Evolutionary conservation across 2,797 vertebrate species (phyloP).

Genomic region (Carapus acus): DNA sequence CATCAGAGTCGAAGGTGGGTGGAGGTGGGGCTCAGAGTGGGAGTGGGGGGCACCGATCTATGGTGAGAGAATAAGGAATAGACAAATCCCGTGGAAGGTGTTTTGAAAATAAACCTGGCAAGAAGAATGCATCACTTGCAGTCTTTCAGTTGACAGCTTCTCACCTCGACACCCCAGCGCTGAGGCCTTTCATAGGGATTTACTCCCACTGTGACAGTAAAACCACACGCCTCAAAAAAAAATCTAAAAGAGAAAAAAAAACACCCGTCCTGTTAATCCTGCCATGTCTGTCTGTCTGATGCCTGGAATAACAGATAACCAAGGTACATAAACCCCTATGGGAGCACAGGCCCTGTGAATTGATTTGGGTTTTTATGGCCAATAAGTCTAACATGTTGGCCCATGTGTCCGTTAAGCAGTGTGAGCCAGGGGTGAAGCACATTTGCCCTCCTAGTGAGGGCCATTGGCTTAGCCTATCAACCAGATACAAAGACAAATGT

Average conservation of each 20-base stretch:
- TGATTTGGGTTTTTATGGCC: constrained; percentile 52
- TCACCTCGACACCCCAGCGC: not conserved
- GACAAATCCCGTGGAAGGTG: constrained; percentile 23
- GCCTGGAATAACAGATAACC: not conserved
- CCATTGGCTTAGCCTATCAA: constrained; percentile 51
- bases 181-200: not conserved
- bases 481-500: not conserved
- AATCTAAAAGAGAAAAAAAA: too few relatives aligned
- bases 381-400: constrained; percentile 34
- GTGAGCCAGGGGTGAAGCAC: constrained; percentile 51
- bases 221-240: constrained; percentile 1
- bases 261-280: too few relatives aligned
- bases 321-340: constrained; percentile 9
- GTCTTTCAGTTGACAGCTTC: constrained; percentile 12
- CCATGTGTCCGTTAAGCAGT: constrained; percentile 33
- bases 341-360: constrained; percentile 29
- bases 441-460: constrained; percentile 19
- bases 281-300: not conserved
- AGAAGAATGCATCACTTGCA: constrained; percentile 15
- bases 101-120: constrained; percentile 21
- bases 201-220: constrained; percentile 1
- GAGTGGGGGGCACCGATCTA: constrained; percentile 33
- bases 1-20: not conserved
- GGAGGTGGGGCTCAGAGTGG: constrained; percentile 8
- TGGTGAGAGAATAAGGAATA: not conserved